Base-by-base conservation (phyloP, 2,888 invertebrate genomes). In the Ametastegia equiseti region DNA sequence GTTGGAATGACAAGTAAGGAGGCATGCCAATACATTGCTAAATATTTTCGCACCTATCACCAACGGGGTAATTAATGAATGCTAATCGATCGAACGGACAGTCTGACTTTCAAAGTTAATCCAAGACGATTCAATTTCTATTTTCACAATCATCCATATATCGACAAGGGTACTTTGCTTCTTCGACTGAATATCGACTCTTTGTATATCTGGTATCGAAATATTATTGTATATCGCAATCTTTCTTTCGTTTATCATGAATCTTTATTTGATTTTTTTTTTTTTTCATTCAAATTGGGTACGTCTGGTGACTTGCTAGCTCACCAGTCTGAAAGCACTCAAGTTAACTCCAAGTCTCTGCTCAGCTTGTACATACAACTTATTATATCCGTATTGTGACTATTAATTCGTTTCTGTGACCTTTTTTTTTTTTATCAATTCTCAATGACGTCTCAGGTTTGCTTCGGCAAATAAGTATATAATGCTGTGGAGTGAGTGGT, bases 1-100 rank as follows among this genome's bases (percentile, higher is more conserved):
- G 3, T 36, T n/a, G 9, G 75, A 75, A 75, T 75, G 39, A 75
- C 75, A 75, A 75, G n/a, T 71, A 27, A 30, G 71, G 3, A 47
- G 27, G 19, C 65, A 11, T 39, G 23, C 19, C 65, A 39, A 67
- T 67, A 39, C 65, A 7, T 67, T 39, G 19, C 4, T 67, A 33
- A 67, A 67, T 19, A 67, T 67, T 67, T 67, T 2, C n/a, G 45
- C n/a, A 47, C 30, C 60, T 15, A 60, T 60, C 60, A 6, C 30
- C 11, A 30, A 30, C 30, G 60, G 30, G 45, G n/a, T 47, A 23
- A 47, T 45, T 47, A 45, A 36, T 47, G 71, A 71, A 71, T 71
- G 71, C 47, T 71, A 36, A 71, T 71, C 45, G 47, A 39, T 47
- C 1, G 6, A 23, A 7, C 27, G 71, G n/a, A 30, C 30, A 30